These are phyloP conservation scores for Periplaneta americana DNA, from an alignment of 1,140 invertebrate species.

Conservation along the genomic window DNA sequence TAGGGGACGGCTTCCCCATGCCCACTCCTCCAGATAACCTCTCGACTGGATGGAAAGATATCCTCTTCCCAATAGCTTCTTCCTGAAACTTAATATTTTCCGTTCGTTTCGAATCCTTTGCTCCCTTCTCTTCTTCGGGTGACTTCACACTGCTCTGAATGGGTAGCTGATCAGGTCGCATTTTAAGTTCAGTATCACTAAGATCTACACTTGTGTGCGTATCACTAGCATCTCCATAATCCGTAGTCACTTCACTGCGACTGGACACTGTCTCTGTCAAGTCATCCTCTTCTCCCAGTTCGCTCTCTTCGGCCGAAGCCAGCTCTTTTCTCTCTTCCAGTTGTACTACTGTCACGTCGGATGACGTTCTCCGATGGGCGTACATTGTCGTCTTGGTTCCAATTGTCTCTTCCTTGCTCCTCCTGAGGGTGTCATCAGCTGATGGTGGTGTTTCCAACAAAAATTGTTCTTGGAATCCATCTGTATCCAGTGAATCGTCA, in stretches of 20 bases:
- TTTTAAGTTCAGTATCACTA: neutral
- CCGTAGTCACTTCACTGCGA: neutral
- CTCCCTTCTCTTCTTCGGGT: slow-evolving; percentile 41
- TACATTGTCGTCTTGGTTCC: neutral
- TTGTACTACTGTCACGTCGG: neutral
- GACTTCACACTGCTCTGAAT: slow-evolving; percentile 16
- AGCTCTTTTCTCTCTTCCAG: neutral
- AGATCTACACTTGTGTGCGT: neutral
- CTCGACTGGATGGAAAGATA: slow-evolving; percentile 29
- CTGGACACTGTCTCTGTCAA: slow-evolving; percentile 1
- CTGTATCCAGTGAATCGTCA: slow-evolving; percentile 45
- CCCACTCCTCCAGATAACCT: slow-evolving; percentile 38
- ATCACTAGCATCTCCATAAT: neutral
- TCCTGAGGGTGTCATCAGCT: slow-evolving; percentile 17
- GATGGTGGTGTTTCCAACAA: slow-evolving; percentile 36
- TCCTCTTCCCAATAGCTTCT: neutral
- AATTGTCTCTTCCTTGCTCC: neutral
- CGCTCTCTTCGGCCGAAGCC: neutral
- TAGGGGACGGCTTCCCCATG: slow-evolving; percentile 19
- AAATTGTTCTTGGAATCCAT: slow-evolving; percentile 42
- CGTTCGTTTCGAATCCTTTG: slow-evolving; percentile 38
- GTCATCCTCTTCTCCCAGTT: slow-evolving; percentile 5
- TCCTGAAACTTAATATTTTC: slow-evolving; percentile 29
- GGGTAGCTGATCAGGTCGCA: neutral
- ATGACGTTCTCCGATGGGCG: neutral